A percentile compares a stretch with the other conserved stretches of the same genome.
Evolutionary conservation across 2,888 invertebrate species (phyloP).

Genomic region (Macrosoma leucophasiata): DNA sequence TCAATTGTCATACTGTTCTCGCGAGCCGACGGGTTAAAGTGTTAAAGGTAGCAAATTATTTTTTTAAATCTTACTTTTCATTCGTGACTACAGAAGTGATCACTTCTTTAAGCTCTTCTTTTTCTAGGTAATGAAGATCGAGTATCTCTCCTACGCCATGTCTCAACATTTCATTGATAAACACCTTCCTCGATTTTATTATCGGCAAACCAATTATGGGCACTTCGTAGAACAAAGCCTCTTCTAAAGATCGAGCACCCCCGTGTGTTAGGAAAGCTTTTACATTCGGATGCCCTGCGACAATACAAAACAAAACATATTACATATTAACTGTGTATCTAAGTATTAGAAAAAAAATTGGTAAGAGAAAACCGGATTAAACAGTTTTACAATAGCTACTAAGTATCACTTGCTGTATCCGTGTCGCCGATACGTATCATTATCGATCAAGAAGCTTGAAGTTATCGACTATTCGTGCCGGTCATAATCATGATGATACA

Average conservation of each 20-base stretch:
- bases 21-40: no score
- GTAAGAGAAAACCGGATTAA: no score
- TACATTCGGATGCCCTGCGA: conserved; percentile 58
- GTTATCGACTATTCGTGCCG: no score
- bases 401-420: no score
- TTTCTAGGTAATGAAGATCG: conserved; percentile 52
- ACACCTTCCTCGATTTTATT: conserved; percentile 48
- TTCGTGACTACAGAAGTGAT: conserved; percentile 41
- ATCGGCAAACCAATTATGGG: conserved; percentile 61
- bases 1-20: no score
- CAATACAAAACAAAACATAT: no score
- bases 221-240: conserved; percentile 58
- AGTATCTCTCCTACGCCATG: conserved; percentile 55
- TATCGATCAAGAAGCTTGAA: no score
- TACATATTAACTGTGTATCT: no score
- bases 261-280: conserved; percentile 64
- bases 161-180: conserved; percentile 52
- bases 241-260: conserved; percentile 62
- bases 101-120: conserved; percentile 43
- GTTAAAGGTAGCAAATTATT: not conserved
- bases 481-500: no score
- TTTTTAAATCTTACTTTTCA: conserved; percentile 53
- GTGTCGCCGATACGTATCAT: no score
- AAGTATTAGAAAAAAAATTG: no score
- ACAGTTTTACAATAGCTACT: no score